phyloP scores from a whole-genome alignment of 2,113 vertebrate genomes.

The Carettochelys insculpta region DNA sequence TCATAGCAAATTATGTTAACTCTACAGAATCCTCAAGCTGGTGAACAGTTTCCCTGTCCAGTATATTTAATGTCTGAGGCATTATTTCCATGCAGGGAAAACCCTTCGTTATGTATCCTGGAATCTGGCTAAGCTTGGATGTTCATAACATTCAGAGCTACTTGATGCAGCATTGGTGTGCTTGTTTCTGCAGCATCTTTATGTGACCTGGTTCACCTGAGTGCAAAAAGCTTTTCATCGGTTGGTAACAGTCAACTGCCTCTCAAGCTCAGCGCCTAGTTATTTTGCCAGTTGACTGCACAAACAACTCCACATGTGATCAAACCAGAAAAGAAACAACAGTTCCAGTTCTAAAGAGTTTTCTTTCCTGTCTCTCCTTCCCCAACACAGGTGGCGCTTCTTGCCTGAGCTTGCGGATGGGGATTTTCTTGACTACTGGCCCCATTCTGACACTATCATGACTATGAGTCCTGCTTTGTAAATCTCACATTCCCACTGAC shows the following conservation, averaged over 20 bases:
- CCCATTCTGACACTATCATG: fast-evolving
- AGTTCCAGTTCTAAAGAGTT: not conserved
- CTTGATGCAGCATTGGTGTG: not conserved
- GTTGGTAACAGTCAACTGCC: not conserved
- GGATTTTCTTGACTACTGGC: fast-evolving
- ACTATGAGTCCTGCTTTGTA: fast-evolving
- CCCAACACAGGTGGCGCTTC: not conserved
- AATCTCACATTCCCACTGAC: not conserved
- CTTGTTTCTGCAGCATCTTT: not conserved
- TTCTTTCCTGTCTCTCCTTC: fast-evolving
- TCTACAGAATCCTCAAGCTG: not conserved
- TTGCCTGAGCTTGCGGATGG: not conserved
- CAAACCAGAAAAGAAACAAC: not conserved
- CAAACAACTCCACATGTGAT: not conserved
- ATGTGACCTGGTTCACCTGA: fast-evolving
- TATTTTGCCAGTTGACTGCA: not conserved
- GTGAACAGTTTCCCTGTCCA: not conserved
- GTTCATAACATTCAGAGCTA: not conserved
- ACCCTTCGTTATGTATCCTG: not conserved
- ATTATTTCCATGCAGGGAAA: not conserved
- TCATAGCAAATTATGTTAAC: not conserved
- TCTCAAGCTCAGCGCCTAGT: not conserved
- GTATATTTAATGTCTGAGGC: not conserved
- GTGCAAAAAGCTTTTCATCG: fast-evolving
- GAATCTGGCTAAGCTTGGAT: not conserved